Base-by-base conservation (phyloP, 1,140 invertebrate species). In the Drosophila bifasciata region DNA sequence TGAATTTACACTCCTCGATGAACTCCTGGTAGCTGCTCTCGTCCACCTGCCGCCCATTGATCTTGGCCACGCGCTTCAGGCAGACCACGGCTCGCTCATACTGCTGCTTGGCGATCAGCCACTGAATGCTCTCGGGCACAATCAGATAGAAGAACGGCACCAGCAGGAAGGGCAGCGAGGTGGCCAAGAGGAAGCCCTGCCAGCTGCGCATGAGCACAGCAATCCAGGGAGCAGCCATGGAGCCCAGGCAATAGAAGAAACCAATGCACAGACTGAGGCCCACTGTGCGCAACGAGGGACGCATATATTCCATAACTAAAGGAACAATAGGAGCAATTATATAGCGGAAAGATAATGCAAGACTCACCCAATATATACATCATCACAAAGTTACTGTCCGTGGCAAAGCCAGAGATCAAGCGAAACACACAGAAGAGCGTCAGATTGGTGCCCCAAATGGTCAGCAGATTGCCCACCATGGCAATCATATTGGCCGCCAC, bases 71-170 rank as follows among this genome's bases (percentile, higher is more conserved):
- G 7, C 79, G 91, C 62, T 90, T 79, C 36, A 95, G 92, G 62
- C 93, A 93, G 36, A 83, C 52, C 3, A 93, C 90, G 0, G 94
- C 94, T 45, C 93, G 76, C 3, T 93, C 92, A 2, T 92, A 91
- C 32, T 92, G 89, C 5, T 93, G 92, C 72, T 93, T 92, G 17
- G 93, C 93, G 9, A 94, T 91, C 9, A 94, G 86, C 94, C 94
- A 95, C 63, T 94, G 92, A 0, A 93, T 94, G 59, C 94, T 94
- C 80, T 95, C 94, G 36, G 94, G 93, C 53, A 94, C 90, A 8
- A 93, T 62, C n/a, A 92, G 84, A 59, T 92, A 93, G 83, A 92
- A 94, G 6, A 90, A 40, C 0, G 92, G 77, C 13, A 93, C 89
- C 7, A 92, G n/a, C 0, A 90, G 55, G 32, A 93, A 90, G 0